Percentiles rank a stretch among this genome's conserved stretches.
Conservation (phyloP, 2,888 invertebrate species). For the Nomada flava region DNA sequence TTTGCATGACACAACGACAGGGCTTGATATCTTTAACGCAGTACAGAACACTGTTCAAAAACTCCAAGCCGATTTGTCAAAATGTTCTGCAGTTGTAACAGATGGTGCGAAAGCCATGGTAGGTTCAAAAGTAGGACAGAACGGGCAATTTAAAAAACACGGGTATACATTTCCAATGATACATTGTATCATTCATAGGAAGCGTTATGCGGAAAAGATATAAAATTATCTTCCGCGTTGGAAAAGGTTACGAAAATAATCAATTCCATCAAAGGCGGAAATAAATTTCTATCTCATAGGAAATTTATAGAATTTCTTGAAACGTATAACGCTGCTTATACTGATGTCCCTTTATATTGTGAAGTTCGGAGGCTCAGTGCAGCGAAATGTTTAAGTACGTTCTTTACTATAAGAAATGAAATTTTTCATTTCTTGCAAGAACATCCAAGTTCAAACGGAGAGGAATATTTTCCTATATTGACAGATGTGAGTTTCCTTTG, state of each 20-base stretch:
- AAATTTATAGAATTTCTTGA: too few relatives aligned
- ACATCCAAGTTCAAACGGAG: neutral
- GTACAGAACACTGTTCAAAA: too few relatives aligned
- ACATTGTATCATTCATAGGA: constrained; percentile 20
- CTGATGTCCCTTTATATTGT: too few relatives aligned
- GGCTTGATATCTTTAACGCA: too few relatives aligned
- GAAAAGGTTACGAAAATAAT: constrained; percentile 14
- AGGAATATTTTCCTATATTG: too few relatives aligned
- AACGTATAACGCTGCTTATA: too few relatives aligned
- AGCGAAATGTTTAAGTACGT: neutral
- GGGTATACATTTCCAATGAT: neutral
- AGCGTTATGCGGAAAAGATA: constrained; percentile 17
- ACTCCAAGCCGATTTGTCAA: too few relatives aligned
- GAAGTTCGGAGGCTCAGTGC: neutral
- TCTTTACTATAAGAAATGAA: neutral
- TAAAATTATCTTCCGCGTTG: constrained; percentile 6
- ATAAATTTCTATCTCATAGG: too few relatives aligned
- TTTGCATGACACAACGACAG: too few relatives aligned
- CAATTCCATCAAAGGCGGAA: neutral
- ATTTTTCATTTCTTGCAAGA: neutral
- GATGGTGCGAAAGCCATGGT: neutral
- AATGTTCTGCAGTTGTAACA: too few relatives aligned
- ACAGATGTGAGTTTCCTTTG: too few relatives aligned
- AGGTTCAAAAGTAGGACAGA: neutral
- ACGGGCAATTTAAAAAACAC: constrained; percentile 6